Evolutionary conservation across 2,888 invertebrate species (phyloP).

Genomic region (Cecidostiba fungosa): DNA sequence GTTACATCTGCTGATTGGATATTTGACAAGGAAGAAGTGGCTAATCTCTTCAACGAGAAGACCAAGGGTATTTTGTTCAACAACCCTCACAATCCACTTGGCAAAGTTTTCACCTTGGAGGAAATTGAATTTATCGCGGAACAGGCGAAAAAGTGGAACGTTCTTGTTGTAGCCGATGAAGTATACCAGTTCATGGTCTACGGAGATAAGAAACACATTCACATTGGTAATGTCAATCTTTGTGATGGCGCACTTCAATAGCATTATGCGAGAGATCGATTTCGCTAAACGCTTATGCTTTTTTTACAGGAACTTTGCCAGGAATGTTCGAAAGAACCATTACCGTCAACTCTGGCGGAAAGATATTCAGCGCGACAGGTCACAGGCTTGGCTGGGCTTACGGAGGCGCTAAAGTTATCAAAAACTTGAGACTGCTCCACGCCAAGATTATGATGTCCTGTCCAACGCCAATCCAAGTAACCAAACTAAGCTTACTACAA

Average conservation of each 20-base stretch:
- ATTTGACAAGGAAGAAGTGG: conserved; percentile 90
- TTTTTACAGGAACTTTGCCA: conserved; percentile 87
- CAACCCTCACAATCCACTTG: conserved; percentile 98
- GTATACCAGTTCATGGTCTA: conserved; percentile 99
- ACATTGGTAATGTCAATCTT: conserved; percentile 83
- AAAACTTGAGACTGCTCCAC: conserved; percentile 92
- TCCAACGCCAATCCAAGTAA: conserved; percentile 89
- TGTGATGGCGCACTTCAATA: background rate
- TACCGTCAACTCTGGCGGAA: conserved; percentile 98
- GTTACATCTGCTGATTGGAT: conserved; percentile 84
- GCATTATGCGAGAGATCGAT: background rate
- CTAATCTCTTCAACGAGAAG: conserved; percentile 89
- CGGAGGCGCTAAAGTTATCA: conserved; percentile 90
- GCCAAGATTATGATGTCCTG: conserved; percentile 97
- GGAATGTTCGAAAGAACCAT: conserved; percentile 99
- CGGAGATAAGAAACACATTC: conserved; percentile 89
- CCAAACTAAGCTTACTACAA: background rate
- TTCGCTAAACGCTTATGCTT: background rate
- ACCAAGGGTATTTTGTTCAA: conserved; percentile 98
- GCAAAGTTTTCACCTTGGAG: conserved; percentile 89
- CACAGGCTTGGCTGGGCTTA: conserved; percentile 99
- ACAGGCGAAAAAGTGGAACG: conserved; percentile 95
- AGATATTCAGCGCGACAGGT: conserved; percentile 98
- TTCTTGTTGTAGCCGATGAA: conserved; percentile 96
- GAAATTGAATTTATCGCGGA: conserved; percentile 91